Percentiles rank a stretch among this genome's conserved stretches.
Conservation (phyloP, 2,113 vertebrate species). For the Enhydra lutris region DNA sequence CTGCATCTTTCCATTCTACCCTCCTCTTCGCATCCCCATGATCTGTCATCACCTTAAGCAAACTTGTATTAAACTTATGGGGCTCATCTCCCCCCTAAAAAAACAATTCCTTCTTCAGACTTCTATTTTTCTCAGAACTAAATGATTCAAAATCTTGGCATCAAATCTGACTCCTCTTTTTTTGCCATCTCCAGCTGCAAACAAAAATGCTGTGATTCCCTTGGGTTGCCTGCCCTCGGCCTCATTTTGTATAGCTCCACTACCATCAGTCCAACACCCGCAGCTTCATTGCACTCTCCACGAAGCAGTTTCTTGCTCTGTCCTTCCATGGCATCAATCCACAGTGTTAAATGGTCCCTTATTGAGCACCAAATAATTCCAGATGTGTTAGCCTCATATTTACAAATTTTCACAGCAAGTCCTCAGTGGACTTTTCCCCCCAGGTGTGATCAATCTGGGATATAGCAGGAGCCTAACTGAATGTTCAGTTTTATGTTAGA, state of each 20-base stretch:
- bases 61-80: background rate
- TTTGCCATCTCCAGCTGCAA: background rate
- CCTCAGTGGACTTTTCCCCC: background rate
- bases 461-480: background rate
- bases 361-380: background rate
- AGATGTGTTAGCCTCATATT: background rate
- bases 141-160: background rate
- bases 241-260: background rate
- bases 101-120: background rate
- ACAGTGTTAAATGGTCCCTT: background rate
- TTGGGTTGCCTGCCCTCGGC: background rate
- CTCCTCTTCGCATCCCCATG: background rate
- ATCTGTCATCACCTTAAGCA: background rate
- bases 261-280: background rate
- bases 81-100: background rate
- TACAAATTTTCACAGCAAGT: background rate
- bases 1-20: background rate
- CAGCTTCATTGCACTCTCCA: background rate
- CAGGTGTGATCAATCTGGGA: background rate
- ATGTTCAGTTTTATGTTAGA: background rate
- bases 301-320: background rate
- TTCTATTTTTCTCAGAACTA: slow-evolving; percentile 6
- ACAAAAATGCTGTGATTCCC: background rate
- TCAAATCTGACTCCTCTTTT: background rate
- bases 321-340: background rate